Evolutionary conservation across 1,140 invertebrate genomes (phyloP), one percentile per base, ranked within the genome.

Genomic region (Drosophila repleta): DNA sequence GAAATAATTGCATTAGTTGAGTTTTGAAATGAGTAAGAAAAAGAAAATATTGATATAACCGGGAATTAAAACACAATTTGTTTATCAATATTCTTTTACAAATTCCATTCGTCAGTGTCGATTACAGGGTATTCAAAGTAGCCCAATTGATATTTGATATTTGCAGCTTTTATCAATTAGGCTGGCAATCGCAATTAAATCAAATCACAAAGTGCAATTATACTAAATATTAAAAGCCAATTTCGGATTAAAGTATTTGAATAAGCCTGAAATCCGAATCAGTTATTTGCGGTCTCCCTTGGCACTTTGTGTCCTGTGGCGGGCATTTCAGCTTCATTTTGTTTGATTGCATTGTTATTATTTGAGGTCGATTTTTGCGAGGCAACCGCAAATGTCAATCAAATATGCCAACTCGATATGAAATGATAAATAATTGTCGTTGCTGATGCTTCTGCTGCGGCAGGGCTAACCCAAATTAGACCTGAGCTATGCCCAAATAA

Each of bases 201-300:
- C 37, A 62, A 73, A 73, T 76, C 57, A 67, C 35, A 63, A 63
- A 58, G 52, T 62, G 51, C 51, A 76, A 73, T 73, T 72, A 73
- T 61, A 24, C 20, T 62, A 67, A 76, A 73, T 62, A 37, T 45
- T 26, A 13, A 52, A 4, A 20, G 57, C 52, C 61, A 73, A 76
- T 76, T 76, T 46, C 15, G 37, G 43, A 53, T 60, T 29, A n/a
- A 53, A 63, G 41, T 67, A 62, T 66, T 65, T 53, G 45, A 57
- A 53, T 63, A 64, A 20, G 60, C 18, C 35, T 11, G 26, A 35
- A 57, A 52, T 41, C 41, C 32, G 39, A n/a, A 45, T 51, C 32
- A 71, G 58, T 49, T 71, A 56, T 65, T 41, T 71, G 68, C 37
- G 68, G 68, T 57, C 15, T 35, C 6, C 11, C 39, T 21, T 35